These are phyloP conservation scores for Phyto melanocephala DNA, from an alignment of 2,888 invertebrate species.

Conservation along the genomic window DNA sequence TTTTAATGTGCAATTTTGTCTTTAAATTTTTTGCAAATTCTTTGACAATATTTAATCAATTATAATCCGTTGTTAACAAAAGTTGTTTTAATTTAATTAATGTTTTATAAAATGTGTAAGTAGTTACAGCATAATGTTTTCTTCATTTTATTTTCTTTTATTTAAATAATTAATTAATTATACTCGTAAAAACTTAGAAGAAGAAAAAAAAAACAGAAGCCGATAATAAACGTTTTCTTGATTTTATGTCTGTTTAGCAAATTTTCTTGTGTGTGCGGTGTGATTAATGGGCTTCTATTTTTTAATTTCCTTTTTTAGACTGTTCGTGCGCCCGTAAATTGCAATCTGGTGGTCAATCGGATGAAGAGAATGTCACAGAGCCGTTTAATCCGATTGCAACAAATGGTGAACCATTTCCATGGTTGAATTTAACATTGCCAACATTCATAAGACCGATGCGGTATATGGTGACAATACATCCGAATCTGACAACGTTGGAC, in stretches of 20 bases:
- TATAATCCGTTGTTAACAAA: neutral
- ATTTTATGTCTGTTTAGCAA: constrained; percentile 16
- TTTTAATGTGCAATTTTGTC: neutral
- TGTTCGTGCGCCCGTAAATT: constrained; percentile 85
- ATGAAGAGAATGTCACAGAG: constrained; percentile 83
- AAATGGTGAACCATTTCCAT: constrained; percentile 87
- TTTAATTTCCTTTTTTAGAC: constrained; percentile 79
- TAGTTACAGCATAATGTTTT: neutral
- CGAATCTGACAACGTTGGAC: constrained; percentile 93
- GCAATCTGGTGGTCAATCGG: constrained; percentile 82
- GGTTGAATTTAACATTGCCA: constrained; percentile 88
- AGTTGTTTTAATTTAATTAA: neutral
- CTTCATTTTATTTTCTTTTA: neutral
- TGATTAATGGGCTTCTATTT: constrained; percentile 36
- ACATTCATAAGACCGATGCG: constrained; percentile 88
- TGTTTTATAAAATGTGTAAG: neutral
- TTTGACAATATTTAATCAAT: constrained; percentile 1
- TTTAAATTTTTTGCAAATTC: neutral
- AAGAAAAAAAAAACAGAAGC: neutral
- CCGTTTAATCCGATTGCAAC: constrained; percentile 85
- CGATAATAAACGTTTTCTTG: constrained; percentile 6
- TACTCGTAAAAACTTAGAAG: neutral
- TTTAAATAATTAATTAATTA: constrained; percentile 5
- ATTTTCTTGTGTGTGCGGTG: neutral
- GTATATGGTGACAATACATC: constrained; percentile 94